Base-by-base conservation (phyloP, 2,797 vertebrate genomes). In the Malurus splendens region DNA sequence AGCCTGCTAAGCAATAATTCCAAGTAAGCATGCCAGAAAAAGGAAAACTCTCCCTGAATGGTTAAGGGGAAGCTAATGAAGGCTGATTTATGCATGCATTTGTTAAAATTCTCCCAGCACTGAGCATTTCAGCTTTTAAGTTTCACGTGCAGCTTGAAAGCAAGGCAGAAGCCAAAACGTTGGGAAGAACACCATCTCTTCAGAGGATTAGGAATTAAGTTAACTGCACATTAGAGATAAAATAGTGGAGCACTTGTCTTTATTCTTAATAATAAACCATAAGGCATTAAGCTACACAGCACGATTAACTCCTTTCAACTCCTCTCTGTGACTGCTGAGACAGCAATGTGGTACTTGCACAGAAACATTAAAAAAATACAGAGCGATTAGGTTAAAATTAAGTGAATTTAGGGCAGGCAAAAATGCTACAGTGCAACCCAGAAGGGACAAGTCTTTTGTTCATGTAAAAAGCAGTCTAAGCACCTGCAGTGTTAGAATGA, bases 151-250 rank as follows among this genome's bases (percentile, higher is more conserved):
- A 71, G 70, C 51, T 91, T 90, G 80, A 92, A 86, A 93, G 82
- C 39, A 61, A 87, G 57, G 65, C 74, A 82, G 74, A 87, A 89
- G 42, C 51, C 79, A 67, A 93, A 71, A 16, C 0, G 12, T 33
- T 84, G 47, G 75, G 75, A 95, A 92, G 82, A 91, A 64, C 64
- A 65, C 39, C 78, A 65, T 86, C 82, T 79, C 92, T 90, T 92
- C 20, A 74, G 85, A 78, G 83, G 86, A 81, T 67, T 94, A 93
- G 76, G 72, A 87, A 80, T 91, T 84, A 75, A 93, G 70, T 92
- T 90, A 89, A 90, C 91, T 82, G 94, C 91, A 89, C 56, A 77
- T 86, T 71, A 89, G 61, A 95, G 93, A 95, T 95, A 92, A 93
- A 95, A 88, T 52, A 90, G 81, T 44, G 66, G 25, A 66, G 67